Evolutionary conservation across 1,140 invertebrate species (phyloP).

Genomic region (Apis dorsata): DNA sequence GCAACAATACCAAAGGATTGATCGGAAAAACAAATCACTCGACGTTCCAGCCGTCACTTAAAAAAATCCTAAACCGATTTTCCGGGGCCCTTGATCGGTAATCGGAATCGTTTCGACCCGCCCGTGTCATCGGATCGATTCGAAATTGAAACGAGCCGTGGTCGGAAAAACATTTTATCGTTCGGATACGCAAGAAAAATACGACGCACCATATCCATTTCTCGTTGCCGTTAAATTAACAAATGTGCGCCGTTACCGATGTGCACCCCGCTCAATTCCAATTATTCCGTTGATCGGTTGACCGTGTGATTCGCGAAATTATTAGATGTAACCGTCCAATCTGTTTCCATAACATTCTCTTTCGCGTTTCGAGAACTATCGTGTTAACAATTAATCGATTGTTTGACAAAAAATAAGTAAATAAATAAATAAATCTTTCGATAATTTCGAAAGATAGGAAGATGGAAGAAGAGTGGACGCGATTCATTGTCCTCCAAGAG

Average conservation of each 20-base stretch:
- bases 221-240: slow-evolving; percentile 54
- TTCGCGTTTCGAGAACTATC: background rate
- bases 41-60: background rate
- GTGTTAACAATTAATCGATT: slow-evolving; percentile 12
- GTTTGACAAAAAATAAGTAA: background rate
- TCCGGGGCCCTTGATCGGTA: background rate
- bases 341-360: background rate
- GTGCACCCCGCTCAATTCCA: slow-evolving; percentile 49
- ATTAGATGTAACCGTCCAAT: slow-evolving; percentile 29
- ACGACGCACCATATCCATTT: background rate
- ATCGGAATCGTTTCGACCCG: background rate
- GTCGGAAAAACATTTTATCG: background rate
- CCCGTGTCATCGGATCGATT: background rate
- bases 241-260: slow-evolving; percentile 18
- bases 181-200: slow-evolving; percentile 13
- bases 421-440: background rate
- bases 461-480: background rate
- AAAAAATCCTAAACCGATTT: background rate
- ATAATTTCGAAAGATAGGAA: slow-evolving; percentile 31
- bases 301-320: slow-evolving; percentile 49
- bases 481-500: background rate
- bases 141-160: background rate
- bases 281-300: slow-evolving; percentile 43
- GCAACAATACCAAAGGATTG: no score
- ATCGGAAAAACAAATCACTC: background rate